phyloP scores from a whole-genome alignment of 1,140 invertebrate species.

The Aphaenogaster floridana region DNA sequence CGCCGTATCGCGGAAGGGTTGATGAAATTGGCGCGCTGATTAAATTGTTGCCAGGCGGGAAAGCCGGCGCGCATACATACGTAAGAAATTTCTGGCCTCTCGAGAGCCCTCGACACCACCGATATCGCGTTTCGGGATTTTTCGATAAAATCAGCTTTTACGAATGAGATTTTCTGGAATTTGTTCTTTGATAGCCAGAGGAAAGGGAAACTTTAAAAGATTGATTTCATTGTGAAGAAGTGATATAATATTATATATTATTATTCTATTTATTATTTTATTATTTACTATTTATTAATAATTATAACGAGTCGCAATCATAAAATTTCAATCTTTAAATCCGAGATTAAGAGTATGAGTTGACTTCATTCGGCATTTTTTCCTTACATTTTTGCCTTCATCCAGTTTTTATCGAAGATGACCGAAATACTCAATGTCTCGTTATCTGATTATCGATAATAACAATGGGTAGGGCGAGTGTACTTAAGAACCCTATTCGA shows the following conservation, averaged over 20 bases:
- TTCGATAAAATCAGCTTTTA: neutral
- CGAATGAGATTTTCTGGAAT: neutral
- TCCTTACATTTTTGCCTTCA: neutral
- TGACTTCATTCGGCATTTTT: neutral
- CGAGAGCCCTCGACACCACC: neutral
- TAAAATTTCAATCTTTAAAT: neutral
- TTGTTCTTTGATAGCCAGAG: neutral
- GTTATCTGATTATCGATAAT: conserved; percentile 27
- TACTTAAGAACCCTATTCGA: neutral
- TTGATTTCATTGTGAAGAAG: neutral
- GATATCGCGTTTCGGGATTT: neutral
- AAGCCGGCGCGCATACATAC: conserved; percentile 55
- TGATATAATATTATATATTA: neutral
- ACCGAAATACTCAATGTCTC: neutral
- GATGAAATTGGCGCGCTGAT: conserved; percentile 76
- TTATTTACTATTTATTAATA: neutral
- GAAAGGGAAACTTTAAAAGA: neutral
- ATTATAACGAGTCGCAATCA: neutral
- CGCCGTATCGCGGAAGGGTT: conserved; percentile 72
- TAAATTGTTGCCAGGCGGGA: conserved; percentile 72
- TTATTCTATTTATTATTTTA: neutral
- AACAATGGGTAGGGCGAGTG: neutral
- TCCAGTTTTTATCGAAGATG: neutral
- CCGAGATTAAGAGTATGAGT: neutral
- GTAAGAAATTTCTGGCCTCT: conserved; percentile 55